These are phyloP conservation scores for Aphidius ervi DNA, from an alignment of 1,140 invertebrate species.

Conservation along the genomic window DNA sequence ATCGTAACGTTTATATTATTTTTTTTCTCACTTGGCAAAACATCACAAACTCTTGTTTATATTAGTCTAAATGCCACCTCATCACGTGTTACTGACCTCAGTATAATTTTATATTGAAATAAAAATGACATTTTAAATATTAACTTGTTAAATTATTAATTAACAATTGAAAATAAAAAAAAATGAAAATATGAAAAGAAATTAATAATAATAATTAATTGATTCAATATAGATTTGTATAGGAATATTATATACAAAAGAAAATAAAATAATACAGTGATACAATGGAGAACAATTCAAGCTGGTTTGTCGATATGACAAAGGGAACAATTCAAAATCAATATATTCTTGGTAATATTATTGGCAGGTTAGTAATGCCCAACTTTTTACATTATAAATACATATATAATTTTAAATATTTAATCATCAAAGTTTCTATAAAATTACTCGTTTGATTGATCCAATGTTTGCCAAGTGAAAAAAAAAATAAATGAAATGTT, in stretches of 20 bases:
- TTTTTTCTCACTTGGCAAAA: background rate
- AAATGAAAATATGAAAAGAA: no score
- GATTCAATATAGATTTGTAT: no score
- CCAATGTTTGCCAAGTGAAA: slow-evolving; percentile 7
- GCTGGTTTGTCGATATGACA: slow-evolving; percentile 22
- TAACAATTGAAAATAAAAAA: no score
- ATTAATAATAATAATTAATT: no score
- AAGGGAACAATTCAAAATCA: slow-evolving; percentile 28
- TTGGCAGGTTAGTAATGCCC: slow-evolving; percentile 34
- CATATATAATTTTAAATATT: no score
- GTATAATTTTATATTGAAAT: background rate
- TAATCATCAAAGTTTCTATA: no score
- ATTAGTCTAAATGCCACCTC: background rate
- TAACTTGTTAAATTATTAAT: no score
- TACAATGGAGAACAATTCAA: slow-evolving; percentile 21
- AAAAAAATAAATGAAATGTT: slow-evolving; percentile 8
- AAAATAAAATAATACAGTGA: background rate
- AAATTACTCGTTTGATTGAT: background rate
- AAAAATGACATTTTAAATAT: no score
- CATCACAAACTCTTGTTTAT: background rate
- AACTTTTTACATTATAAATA: background rate
- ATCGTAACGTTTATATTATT: slow-evolving; percentile 6
- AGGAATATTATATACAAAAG: background rate
- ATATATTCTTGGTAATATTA: slow-evolving; percentile 36
- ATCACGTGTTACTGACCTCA: no score